These are phyloP conservation scores for Neuroscelio doddi DNA, from an alignment of 2,888 invertebrate genomes.

Conservation along the genomic window DNA sequence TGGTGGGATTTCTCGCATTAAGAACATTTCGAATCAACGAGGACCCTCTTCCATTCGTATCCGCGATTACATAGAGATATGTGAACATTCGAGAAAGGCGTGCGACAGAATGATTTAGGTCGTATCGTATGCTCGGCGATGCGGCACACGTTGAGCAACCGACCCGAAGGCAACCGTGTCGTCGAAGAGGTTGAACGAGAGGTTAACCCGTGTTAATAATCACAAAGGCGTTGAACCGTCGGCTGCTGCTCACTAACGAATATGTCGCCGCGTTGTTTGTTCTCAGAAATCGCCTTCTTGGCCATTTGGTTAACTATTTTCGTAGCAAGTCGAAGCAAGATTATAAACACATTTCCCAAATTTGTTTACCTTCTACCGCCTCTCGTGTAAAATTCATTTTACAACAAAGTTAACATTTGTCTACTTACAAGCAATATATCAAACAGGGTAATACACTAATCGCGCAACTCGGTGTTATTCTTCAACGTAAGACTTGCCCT, in stretches of 20 bases:
- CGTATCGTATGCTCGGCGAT: slow-evolving; percentile 31
- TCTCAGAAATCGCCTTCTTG: slow-evolving; percentile 29
- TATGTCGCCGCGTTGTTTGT: slow-evolving; percentile 35
- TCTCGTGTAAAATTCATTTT: no score
- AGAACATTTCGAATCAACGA: slow-evolving; percentile 2
- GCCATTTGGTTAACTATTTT: slow-evolving; percentile 25
- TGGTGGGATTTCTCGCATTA: slow-evolving; percentile 7
- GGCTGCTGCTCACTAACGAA: slow-evolving; percentile 37
- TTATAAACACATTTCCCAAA: no score
- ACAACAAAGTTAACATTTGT: no score
- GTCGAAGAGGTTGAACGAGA: slow-evolving; percentile 32
- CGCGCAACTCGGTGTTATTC: no score
- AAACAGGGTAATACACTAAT: no score
- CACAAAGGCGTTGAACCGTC: slow-evolving; percentile 42
- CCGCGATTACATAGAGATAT: slow-evolving; percentile 7
- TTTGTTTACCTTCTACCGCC: no score
- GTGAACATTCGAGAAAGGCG: slow-evolving; percentile 31
- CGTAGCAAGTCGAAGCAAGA: slow-evolving; percentile 8
- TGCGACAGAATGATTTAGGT: slow-evolving; percentile 55
- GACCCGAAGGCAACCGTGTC: slow-evolving; percentile 26
- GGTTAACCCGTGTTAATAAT: slow-evolving; percentile 45
- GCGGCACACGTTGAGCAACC: slow-evolving; percentile 15
- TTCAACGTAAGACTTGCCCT: background rate
- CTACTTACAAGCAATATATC: no score
- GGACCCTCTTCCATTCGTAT: slow-evolving; percentile 10